Percentiles rank a stretch among this genome's conserved stretches.
Conservation (phyloP, 2,113 vertebrate genomes). For the Atlantisia rogersi region DNA sequence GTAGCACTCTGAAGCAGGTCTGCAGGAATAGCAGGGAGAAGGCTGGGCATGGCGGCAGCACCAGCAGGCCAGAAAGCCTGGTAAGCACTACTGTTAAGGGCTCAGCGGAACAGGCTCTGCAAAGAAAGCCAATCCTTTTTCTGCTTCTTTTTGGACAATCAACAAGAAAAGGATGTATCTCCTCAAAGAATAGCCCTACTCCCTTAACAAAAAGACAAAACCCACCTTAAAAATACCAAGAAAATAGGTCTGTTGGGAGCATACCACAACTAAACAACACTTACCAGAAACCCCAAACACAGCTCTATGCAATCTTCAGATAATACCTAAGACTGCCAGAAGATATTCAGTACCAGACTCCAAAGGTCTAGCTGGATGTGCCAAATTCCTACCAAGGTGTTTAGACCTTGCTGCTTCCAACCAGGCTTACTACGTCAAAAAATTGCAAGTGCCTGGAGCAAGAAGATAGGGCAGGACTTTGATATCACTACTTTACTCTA, state of each 20-base stretch:
- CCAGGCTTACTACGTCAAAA: not conserved
- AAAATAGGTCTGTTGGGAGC: not conserved
- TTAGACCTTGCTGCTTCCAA: not conserved
- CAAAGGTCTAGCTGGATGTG: not conserved
- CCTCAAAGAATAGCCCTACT: not conserved
- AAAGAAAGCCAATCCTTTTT: not conserved
- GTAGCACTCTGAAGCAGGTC: not conserved
- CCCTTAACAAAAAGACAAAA: not conserved
- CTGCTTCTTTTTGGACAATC: not conserved
- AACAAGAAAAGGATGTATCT: not conserved
- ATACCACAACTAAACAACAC: not conserved
- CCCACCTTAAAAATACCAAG: not conserved
- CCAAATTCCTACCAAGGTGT: not conserved
- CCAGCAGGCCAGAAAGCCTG: not conserved
- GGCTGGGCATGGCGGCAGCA: not conserved
- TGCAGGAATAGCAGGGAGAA: no score
- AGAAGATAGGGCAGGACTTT: not conserved
- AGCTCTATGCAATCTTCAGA: not conserved
- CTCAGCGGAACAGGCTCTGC: not conserved
- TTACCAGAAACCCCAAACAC: accelerated
- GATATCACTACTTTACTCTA: not conserved
- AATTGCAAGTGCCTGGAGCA: not conserved
- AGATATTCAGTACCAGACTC: not conserved
- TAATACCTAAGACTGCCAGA: not conserved
- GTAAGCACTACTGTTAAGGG: not conserved